A percentile compares a stretch with the other conserved stretches of the same genome.
phyloP scores from a whole-genome alignment of 2,797 vertebrate genomes.

The Simalia tracyae region DNA sequence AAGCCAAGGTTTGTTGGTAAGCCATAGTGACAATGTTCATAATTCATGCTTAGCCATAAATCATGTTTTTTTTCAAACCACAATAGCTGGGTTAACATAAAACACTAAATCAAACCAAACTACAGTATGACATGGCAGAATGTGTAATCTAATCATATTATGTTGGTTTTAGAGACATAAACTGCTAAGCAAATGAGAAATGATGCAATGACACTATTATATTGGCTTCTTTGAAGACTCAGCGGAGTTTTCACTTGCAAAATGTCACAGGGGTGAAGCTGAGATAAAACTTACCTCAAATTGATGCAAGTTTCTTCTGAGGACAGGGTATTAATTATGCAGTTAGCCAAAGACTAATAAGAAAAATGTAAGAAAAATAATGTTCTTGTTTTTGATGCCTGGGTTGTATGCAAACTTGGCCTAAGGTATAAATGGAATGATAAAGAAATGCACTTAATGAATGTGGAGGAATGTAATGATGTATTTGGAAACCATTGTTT shows the following conservation, averaged over 20 bases:
- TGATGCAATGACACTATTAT: background rate
- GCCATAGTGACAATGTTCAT: background rate
- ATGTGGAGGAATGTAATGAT: background rate
- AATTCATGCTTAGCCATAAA: background rate
- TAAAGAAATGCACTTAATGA: background rate
- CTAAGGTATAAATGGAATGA: background rate
- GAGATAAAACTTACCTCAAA: background rate
- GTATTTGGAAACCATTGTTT: background rate
- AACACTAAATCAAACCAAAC: background rate
- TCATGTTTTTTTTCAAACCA: background rate
- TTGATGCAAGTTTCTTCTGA: background rate
- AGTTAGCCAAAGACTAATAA: background rate
- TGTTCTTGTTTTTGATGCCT: background rate
- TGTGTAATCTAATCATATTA: background rate
- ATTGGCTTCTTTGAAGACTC: background rate
- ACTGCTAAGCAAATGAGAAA: background rate
- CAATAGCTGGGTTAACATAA: background rate
- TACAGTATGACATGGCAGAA: background rate
- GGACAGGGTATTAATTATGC: background rate
- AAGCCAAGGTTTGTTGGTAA: background rate
- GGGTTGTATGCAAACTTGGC: constrained; percentile 12
- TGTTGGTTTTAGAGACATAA: background rate
- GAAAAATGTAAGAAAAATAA: background rate
- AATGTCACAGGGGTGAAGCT: background rate
- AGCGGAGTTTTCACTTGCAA: background rate